Percentiles rank a stretch among this genome's conserved stretches.
phyloP scores from a whole-genome alignment of 2,113 vertebrate genomes.

The Tinamus guttatus region DNA sequence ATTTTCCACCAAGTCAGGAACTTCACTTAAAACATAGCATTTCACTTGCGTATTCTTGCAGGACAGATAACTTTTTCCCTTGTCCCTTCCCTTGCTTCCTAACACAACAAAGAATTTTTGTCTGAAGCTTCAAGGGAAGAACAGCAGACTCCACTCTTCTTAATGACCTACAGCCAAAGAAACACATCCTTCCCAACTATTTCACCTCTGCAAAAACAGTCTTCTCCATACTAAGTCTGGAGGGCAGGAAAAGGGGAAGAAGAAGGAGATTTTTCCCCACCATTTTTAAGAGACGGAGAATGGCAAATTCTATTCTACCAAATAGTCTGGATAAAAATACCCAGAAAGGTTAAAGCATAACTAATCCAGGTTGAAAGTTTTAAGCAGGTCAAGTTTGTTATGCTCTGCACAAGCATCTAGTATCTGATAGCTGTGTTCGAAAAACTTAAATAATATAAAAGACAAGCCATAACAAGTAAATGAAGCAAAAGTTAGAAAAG shows the following conservation, averaged over 20 bases:
- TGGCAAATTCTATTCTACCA: not conserved
- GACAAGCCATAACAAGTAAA: not conserved
- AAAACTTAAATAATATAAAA: not conserved
- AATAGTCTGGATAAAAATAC: not conserved
- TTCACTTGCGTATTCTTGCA: not conserved
- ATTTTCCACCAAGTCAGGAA: not conserved
- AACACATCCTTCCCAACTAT: constrained; percentile 29
- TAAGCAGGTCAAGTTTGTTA: not conserved
- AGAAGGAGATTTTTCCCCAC: not conserved
- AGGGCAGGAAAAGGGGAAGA: not conserved
- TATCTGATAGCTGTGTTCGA: not conserved
- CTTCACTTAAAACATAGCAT: not conserved
- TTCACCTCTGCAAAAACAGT: not conserved
- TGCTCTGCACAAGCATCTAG: not conserved
- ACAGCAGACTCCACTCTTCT: constrained; percentile 18
- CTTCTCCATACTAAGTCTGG: not conserved
- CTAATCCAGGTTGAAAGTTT: not conserved
- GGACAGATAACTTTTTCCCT: not conserved
- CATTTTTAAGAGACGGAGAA: not conserved
- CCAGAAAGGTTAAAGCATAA: not conserved
- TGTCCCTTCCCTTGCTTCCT: not conserved
- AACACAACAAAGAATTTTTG: not conserved
- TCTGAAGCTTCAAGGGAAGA: constrained; percentile 40
- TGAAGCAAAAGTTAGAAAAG: not conserved
- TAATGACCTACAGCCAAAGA: constrained; percentile 14